Percentiles rank a stretch among this genome's conserved stretches.
Conservation (phyloP, 2,888 invertebrate genomes). For the Ormyrus rosae region DNA sequence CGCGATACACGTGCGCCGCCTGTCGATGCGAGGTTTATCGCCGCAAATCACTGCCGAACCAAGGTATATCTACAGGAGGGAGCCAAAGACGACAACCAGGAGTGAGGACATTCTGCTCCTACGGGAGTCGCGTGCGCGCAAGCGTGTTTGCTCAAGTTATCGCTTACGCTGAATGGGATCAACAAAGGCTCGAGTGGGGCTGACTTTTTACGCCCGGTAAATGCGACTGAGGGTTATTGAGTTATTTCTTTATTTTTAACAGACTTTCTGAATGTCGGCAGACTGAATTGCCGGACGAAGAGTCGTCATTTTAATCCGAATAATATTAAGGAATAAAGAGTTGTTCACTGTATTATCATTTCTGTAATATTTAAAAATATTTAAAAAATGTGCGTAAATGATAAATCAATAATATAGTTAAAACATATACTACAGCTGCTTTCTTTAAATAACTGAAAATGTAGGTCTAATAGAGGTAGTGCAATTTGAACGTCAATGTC, state of each 20-base stretch:
- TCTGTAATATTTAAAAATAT: no score
- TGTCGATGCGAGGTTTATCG: constrained; percentile 72
- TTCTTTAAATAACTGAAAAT: no score
- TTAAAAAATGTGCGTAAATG: no score
- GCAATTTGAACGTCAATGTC: no score
- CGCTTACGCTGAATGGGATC: constrained; percentile 47
- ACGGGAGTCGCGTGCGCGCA: background rate
- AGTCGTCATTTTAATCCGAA: no score
- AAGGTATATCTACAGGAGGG: background rate
- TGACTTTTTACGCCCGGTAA: background rate
- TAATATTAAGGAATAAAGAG: no score
- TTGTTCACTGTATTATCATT: no score
- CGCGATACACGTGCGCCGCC: constrained; percentile 72
- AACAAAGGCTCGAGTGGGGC: constrained; percentile 14
- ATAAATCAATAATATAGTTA: no score
- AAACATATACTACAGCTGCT: no score
- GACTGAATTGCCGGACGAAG: no score
- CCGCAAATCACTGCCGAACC: constrained; percentile 69
- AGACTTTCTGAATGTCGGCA: no score
- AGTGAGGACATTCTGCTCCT: constrained; percentile 11
- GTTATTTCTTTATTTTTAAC: constrained; percentile 25
- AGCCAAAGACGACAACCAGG: background rate
- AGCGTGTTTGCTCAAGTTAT: constrained; percentile 50
- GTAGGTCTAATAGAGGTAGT: no score
- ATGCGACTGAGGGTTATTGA: constrained; percentile 15